Percentiles rank a stretch among this genome's conserved stretches.
Evolutionary conservation across 2,888 invertebrate genomes (phyloP).

Genomic region (Dromius quadrimaculatus): DNA sequence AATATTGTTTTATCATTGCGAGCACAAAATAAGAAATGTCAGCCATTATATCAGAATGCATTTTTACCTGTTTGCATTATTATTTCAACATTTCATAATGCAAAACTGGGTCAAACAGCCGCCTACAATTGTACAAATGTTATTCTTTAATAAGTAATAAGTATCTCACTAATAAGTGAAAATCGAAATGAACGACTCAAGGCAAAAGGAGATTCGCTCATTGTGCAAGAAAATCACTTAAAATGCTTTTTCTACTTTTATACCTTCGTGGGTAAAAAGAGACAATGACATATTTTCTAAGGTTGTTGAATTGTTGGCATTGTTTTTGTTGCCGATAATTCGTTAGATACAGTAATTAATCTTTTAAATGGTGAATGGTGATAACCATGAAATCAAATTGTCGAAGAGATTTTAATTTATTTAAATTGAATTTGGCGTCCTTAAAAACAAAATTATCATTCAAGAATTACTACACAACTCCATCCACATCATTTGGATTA

Average conservation of each 20-base stretch:
- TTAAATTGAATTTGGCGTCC: conserved; percentile 19
- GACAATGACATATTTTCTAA: conserved; percentile 20
- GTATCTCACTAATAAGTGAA: conserved; percentile 1
- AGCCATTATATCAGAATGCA: conserved; percentile 6
- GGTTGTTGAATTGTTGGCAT: background rate
- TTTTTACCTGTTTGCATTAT: conserved; percentile 5
- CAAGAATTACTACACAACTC: background rate
- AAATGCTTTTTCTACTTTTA: background rate
- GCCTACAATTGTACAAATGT: background rate
- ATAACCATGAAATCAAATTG: background rate
- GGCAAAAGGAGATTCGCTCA: conserved; percentile 41
- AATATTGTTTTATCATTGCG: background rate
- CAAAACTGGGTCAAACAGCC: background rate
- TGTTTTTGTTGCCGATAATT: conserved; percentile 1
- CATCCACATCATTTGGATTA: background rate
- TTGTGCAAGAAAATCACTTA: conserved; percentile 34
- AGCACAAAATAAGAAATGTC: conserved; percentile 3
- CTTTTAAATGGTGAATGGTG: background rate
- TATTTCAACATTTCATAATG: conserved; percentile 10
- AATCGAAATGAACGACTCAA: conserved; percentile 29
- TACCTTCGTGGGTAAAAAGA: background rate
- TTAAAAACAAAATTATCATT: background rate
- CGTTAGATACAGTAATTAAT: conserved; percentile 2
- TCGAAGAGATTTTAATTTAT: background rate
- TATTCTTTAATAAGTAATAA: conserved; percentile 17